Evolutionary conservation across 2,888 invertebrate genomes (phyloP), one percentile per base, ranked within the genome.

Genomic region (Lasioglossum leucozonium): DNA sequence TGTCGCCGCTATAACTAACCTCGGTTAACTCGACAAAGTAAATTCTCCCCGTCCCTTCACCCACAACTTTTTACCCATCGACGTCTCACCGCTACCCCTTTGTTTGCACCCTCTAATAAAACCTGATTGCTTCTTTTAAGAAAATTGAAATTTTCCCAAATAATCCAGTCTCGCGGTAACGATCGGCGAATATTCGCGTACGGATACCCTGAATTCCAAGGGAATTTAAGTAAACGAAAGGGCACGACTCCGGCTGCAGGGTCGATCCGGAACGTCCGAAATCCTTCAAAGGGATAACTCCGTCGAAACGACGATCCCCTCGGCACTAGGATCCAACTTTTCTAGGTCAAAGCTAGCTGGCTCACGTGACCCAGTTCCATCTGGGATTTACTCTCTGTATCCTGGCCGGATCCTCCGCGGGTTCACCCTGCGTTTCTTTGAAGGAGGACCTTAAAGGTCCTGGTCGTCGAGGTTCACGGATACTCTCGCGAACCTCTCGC

Each of bases 1-100:
- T 89, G 91, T 91, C 91, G 89, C 91, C 91, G 91, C 92, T 91
- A 94, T 94, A 94, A 94, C 95, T 94, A 94, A 95, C 94, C 93
- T 93, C 86, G 93, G 92, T 81, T 91, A 94, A 94, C 93, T 91
- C 91, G 91, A 77, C 71, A 80, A 72, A 80, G 81, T 79, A 75
- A 74, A 81, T 82, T 1, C 73, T 73, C 88, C 88, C 73, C 58
- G 2, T 2, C 11, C 51, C 55, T 42, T 4, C 37, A 13, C 5
- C 22, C 58, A 71, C 18, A 30, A n/a, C 72, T 74, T 77, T 73
- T 83, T 67, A 67, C 26, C 40, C 44, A 16, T 71, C 13, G 30
- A 71, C 67, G 30, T 30, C 62, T 72, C 16, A 30, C 37, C 34
- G 40, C 18, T 26, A 62, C 2, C 62, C 62, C 8, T 62, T 62